phyloP scores from a whole-genome alignment of 2,797 vertebrate species.

The Chaunax sp. region DNA sequence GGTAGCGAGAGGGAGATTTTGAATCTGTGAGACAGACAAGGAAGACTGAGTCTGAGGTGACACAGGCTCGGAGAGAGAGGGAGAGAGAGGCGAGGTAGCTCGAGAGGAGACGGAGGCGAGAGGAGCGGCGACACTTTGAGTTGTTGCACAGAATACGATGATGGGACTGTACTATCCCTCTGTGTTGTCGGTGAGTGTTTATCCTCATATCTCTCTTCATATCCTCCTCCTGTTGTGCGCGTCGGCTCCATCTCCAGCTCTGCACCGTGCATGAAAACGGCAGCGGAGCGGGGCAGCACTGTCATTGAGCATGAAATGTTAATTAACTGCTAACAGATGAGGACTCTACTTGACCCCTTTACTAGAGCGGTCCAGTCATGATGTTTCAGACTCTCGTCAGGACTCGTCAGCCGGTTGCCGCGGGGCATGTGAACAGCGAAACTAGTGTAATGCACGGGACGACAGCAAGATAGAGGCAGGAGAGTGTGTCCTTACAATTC shows the following conservation, averaged over 20 bases:
- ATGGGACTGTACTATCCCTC: slow-evolving; percentile 87
- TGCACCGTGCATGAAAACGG: slow-evolving; percentile 39
- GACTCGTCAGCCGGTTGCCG: slow-evolving; percentile 33
- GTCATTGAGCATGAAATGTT: slow-evolving; percentile 74
- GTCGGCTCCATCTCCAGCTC: slow-evolving; percentile 18
- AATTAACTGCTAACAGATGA: slow-evolving; percentile 71
- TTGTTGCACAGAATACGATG: slow-evolving; percentile 83
- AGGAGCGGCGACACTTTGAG: slow-evolving; percentile 70
- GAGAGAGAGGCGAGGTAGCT: slow-evolving; percentile 69
- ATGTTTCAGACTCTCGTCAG: slow-evolving; percentile 49
- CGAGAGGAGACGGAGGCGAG: slow-evolving; percentile 63
- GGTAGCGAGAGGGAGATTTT: slow-evolving; percentile 86
- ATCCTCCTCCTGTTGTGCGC: slow-evolving; percentile 25
- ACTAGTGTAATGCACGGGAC: slow-evolving; percentile 40
- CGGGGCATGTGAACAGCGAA: slow-evolving; percentile 41
- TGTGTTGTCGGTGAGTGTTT: slow-evolving; percentile 84
- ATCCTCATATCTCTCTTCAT: slow-evolving; percentile 47
- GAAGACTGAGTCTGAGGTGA: slow-evolving; percentile 78
- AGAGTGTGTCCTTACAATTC: slow-evolving; percentile 55
- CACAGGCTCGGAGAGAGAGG: slow-evolving; percentile 72
- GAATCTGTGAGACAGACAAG: slow-evolving; percentile 83
- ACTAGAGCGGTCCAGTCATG: slow-evolving; percentile 58
- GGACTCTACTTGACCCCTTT: slow-evolving; percentile 73
- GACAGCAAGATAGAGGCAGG: slow-evolving; percentile 46
- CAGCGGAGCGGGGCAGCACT: slow-evolving; percentile 44